Evolutionary conservation across 2,888 invertebrate species (phyloP), one percentile per base, ranked within the genome.

Genomic region (Apantesis nais): DNA sequence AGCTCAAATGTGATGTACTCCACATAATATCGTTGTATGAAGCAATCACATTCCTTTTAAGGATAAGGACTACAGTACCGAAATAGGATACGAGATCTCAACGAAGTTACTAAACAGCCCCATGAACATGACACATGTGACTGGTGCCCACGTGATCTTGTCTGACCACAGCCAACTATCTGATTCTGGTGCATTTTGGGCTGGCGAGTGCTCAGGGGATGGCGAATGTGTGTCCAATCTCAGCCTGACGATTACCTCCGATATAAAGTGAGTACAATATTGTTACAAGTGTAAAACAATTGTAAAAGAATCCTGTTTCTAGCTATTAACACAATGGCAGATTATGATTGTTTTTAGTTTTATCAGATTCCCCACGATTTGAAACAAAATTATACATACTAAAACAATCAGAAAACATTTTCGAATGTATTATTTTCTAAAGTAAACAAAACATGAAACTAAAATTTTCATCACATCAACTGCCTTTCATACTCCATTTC

Each of bases 151-250:
- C 22, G 88, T 87, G 1, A 55, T 84, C 0, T 63, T 91, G 1
- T 88, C 87, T 67, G 84, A 86, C 12, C 55, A 34, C 4, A 90
- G 89, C 62, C 7, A 25, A 0, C 66, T 88, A 9, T 22, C n/a
- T 0, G 1, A 70, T 0, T n/a, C 37, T 0, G 78, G 69, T 4
- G 37, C 74, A 0, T 61, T 85, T 19, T 82, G 82, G 76, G 86
- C 83, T 0, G 83, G 81, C 2, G 86, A 86, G n/a, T 91, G 91
- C 63, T 66, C 68, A 0, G 79, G 75, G 1, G 52, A 44, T 1
- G 66, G 73, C 2, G 75, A 61, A 1, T 86, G 90, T 66, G 71
- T 63, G 11, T 86, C 90, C 0, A 74, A 80, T 0, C 73, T 90
- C 2, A 34, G 31, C 0, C 44, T 83, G 2, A 37, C 7, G 0